Evolutionary conservation across 2,113 vertebrate species (phyloP).

Genomic region (Chelonoidis abingdonii): DNA sequence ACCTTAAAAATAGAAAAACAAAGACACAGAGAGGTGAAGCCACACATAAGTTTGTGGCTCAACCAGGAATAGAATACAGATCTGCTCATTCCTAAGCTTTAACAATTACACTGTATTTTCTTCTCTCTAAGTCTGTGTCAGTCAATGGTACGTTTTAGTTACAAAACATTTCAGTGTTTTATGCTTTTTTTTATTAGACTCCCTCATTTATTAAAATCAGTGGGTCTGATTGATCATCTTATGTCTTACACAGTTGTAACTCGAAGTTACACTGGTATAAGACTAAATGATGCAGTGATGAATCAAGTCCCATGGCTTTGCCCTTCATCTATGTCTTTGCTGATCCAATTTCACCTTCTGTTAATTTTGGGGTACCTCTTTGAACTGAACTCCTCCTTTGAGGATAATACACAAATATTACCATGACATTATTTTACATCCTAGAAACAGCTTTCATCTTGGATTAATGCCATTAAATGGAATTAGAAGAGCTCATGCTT

Average conservation of each 20-base stretch:
- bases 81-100: not conserved
- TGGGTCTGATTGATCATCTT: not conserved
- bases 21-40: slow-evolving; percentile 10
- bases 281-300: not conserved
- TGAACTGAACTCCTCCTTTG: not conserved
- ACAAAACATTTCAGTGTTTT: no score
- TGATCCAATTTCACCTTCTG: not conserved
- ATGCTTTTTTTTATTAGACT: not conserved
- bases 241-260: not conserved
- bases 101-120: accelerated
- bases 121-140: not conserved
- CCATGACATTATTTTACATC: not conserved
- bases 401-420: not conserved
- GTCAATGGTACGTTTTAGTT: not conserved
- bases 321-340: not conserved
- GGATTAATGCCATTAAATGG: not conserved
- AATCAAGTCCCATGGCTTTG: not conserved
- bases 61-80: not conserved
- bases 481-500: not conserved
- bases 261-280: not conserved
- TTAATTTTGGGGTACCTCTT: not conserved
- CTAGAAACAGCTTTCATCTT: not conserved
- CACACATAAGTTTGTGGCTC: not conserved
- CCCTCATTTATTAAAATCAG: not conserved
- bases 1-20: slow-evolving; percentile 20